These are phyloP conservation scores for Charanyca ferruginea DNA, from an alignment of 2,888 invertebrate genomes.

Conservation along the genomic window DNA sequence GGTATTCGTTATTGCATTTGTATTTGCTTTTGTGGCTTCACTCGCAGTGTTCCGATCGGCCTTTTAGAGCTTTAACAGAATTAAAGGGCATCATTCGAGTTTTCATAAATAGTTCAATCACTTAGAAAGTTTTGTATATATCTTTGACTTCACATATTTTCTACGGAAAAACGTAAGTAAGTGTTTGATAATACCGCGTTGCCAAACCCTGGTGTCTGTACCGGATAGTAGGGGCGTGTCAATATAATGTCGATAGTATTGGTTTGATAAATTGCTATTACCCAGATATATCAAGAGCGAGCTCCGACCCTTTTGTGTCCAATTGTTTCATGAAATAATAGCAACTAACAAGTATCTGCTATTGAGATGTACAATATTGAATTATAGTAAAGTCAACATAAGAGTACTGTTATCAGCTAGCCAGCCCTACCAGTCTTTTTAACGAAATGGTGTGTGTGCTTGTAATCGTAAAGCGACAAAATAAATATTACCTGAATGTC, in stretches of 20 bases:
- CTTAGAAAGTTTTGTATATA: background rate
- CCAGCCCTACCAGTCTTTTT: background rate
- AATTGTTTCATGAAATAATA: constrained; percentile 51
- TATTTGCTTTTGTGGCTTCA: no score
- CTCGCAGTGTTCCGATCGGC: no score
- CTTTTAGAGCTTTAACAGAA: background rate
- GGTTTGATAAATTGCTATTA: constrained; percentile 56
- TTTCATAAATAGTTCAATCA: constrained; percentile 5
- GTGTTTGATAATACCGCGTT: constrained; percentile 19
- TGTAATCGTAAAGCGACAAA: background rate
- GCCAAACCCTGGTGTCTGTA: constrained; percentile 22
- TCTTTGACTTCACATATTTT: constrained; percentile 1
- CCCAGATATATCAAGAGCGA: constrained; percentile 46
- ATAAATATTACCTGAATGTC: background rate
- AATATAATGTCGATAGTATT: constrained; percentile 49
- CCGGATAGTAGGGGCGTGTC: constrained; percentile 51
- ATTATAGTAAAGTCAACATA: constrained; percentile 11
- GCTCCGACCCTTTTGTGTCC: constrained; percentile 28
- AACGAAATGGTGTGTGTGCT: background rate
- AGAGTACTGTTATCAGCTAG: background rate
- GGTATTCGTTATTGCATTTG: no score
- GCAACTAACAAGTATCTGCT: constrained; percentile 13
- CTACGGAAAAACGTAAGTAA: constrained; percentile 9
- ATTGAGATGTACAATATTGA: constrained; percentile 8
- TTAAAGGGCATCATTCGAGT: constrained; percentile 1